A percentile compares a stretch with the other conserved stretches of the same genome.
These are phyloP conservation scores for Sebastes wilsoni DNA, from an alignment of 2,797 vertebrate species.

Conservation along the genomic window DNA sequence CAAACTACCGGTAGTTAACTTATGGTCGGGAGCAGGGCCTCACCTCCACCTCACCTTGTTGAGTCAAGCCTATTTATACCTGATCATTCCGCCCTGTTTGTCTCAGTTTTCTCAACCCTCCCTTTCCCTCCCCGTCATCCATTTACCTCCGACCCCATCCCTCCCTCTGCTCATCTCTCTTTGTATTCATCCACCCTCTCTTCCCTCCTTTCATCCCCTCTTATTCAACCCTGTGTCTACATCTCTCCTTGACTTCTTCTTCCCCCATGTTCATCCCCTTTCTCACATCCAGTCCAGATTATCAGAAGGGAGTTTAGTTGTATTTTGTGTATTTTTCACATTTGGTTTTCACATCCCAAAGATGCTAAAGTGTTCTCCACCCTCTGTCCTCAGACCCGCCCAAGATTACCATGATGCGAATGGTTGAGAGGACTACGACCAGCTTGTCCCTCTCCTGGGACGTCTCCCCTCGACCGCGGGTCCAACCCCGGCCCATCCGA, in stretches of 20 bases:
- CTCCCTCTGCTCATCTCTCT: no score
- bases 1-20: no score
- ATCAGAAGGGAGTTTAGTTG: not conserved
- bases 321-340: not conserved
- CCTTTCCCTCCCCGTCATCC: no score
- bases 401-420: slow-evolving; percentile 85
- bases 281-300: not conserved
- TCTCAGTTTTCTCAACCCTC: no score
- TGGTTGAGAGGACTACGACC: slow-evolving; percentile 85
- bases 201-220: not conserved
- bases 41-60: no score
- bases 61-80: no score
- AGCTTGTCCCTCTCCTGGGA: slow-evolving; percentile 91
- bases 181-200: not conserved
- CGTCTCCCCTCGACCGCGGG: slow-evolving; percentile 76
- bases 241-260: not conserved
- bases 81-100: no score
- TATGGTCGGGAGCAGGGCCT: no score
- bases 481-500: slow-evolving; percentile 80
- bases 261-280: not conserved
- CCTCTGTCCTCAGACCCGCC: slow-evolving; percentile 86
- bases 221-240: not conserved
- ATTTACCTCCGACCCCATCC: no score
- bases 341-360: not conserved
- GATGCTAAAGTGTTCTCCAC: not conserved